A percentile compares a stretch with the other conserved stretches of the same genome.
phyloP scores from a whole-genome alignment of 2,888 invertebrate genomes.

The Amiota minor region DNA sequence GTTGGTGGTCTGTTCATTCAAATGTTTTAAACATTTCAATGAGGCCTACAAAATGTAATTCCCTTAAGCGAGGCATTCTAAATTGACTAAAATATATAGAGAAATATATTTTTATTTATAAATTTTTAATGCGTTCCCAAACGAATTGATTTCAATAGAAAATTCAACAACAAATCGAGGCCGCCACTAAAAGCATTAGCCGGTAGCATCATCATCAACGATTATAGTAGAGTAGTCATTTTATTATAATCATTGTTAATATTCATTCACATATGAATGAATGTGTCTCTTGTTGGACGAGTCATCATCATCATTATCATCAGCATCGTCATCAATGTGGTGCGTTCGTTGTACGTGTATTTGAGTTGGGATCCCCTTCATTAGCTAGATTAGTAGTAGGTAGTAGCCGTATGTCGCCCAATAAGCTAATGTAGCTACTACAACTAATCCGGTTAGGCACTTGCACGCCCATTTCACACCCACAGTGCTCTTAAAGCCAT shows the following conservation, averaged over 20 bases:
- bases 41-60: constrained; percentile 42
- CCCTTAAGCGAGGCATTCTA: constrained; percentile 9
- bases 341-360: no score
- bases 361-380: no score
- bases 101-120: neutral
- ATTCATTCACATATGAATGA: no score
- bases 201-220: no score
- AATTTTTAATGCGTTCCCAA: constrained; percentile 61
- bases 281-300: no score
- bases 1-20: constrained; percentile 17
- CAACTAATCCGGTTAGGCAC: constrained; percentile 12
- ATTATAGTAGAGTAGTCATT: no score
- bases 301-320: no score
- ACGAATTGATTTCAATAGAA: constrained; percentile 57
- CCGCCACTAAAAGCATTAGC: constrained; percentile 13
- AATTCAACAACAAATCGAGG: constrained; percentile 1
- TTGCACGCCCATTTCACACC: neutral
- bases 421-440: neutral
- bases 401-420: neutral
- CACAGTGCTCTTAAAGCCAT: constrained; percentile 36
- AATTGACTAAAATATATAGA: constrained; percentile 50
- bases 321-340: no score
- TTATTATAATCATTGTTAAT: no score
- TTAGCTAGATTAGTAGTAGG: no score
- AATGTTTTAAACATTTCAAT: neutral